Base-by-base conservation (phyloP, 1,140 invertebrate species). In the Brachionus asplanchnoidis region DNA sequence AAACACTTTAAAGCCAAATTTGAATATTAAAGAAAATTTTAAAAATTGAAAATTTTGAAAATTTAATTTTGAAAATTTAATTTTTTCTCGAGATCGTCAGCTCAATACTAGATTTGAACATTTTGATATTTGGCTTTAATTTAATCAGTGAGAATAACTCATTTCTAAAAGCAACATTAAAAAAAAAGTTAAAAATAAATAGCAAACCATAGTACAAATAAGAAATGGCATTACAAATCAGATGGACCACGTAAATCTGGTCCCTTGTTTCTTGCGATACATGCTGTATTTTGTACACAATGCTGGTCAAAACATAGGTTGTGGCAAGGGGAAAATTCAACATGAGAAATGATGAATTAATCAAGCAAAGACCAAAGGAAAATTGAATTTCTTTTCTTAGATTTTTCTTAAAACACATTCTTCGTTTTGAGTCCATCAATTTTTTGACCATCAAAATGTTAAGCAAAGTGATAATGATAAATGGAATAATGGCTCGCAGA, bases 201-300 rank as follows among this genome's bases (percentile, higher is more conserved):
- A 73, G 6, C 2, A 73, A 42, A 42, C 68, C 20, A 73, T 20
- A 73, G 20, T 73, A 73, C 17, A 7, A n/a, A 42, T 73, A 73
- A 42, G 73, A 44, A 50, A 77, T 77, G 11, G 26, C n/a, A 77
- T 77, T 77, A 26, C 42, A 50, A 50, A 77, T 77, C 11, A 50
- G 50, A 50, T 77, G 73, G 2, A 77, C 5, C 6, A 23, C 12
- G 14, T 50, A 9, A n/a, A 26, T 14, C 7, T 26, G 1, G 11
- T 68, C 65, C 20, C 7, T 36, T 28, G 1, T 42, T 68, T 68
- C 26, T 8, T 9, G 11, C 3, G 32, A 20, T 28, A 77, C 0
- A 28, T 77, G 2, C 2, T 44, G 42, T 4, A 26, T 11, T 26
- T 28, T 77, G 11, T 53, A 20, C 20, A 20, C 17, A 40, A 73